Base-by-base conservation (phyloP, 1,140 invertebrate genomes). In the Drosophila aff. region DNA sequence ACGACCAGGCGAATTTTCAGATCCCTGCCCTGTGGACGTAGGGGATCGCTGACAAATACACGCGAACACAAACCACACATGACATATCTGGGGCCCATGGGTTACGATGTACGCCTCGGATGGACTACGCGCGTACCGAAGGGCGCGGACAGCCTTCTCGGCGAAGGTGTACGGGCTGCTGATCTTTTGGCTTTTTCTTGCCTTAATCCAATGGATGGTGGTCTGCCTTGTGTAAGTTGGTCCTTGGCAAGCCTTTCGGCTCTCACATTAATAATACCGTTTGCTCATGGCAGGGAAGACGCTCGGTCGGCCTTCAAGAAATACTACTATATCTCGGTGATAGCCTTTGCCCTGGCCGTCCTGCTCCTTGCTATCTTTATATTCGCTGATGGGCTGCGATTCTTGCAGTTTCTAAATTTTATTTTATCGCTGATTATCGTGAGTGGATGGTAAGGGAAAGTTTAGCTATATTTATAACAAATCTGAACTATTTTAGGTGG, bases 381-480 rank as follows among this genome's bases (percentile, higher is more conserved):
- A 31, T 86, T 78, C 13, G 4, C 53, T 26, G 79, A 86, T 49
- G 73, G 38, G 16, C 2, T 85, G 41, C 82, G 82, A 0, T 82
- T 67, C n/a, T 36, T 50, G 1, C 50, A 18, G 2, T 3, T 16
- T 1, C 1, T 82, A 0, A 86, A 78, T 26, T 67, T 47, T n/a
- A 1, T 81, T 1, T 2, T 68, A 0, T 21, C 44, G 33, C 18
- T 85, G 2, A 11, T 79, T 9, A 82, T 86, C 13, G 82, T 86
- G 13, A 85, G 82, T 26, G n/a, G 5, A 9, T 33, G 3, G 10
- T 13, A 9, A 38, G 3, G 0, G 2, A 52, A 16, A 21, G 11
- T 15, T 8, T 23, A n/a, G 1, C 15, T 1, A 38, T 21, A 16
- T n/a, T 40, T n/a, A 16, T 2, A 4, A 21, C 2, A 49, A 11